Conservation (phyloP, 1,140 invertebrate genomes). For the Cotesia glomerata region DNA sequence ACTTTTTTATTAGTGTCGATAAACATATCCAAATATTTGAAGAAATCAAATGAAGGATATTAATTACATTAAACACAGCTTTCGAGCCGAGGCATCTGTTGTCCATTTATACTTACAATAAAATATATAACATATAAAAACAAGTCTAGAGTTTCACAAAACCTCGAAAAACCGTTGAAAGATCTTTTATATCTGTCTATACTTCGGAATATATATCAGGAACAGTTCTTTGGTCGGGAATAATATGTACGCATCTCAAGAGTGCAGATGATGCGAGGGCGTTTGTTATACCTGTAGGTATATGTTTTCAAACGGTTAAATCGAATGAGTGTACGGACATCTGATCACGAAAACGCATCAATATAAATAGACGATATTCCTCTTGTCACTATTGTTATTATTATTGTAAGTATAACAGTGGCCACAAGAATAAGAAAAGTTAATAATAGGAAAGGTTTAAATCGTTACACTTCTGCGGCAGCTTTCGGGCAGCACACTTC, state of each 20-base stretch:
- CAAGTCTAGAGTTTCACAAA: not conserved
- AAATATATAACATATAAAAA: not conserved
- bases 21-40: no score
- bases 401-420: not conserved
- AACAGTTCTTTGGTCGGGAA: no score
- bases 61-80: not conserved
- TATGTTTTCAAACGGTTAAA: slow-evolving; percentile 5
- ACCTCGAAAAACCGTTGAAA: not conserved
- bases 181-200: not conserved
- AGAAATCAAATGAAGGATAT: not conserved
- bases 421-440: not conserved
- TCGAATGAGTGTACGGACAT: not conserved
- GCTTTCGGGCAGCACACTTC: not conserved
- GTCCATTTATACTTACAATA: not conserved
- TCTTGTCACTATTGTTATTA: not conserved
- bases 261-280: slow-evolving; percentile 22
- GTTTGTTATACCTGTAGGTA: not conserved
- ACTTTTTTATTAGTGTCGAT: no score
- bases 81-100: not conserved
- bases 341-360: not conserved
- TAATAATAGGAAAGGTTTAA: slow-evolving; percentile 4
- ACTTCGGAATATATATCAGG: not conserved
- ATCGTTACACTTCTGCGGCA: not conserved
- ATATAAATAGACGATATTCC: not conserved
- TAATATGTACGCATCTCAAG: not conserved